These are phyloP conservation scores for Pocillopora damicornis DNA, from an alignment of 64 coral and sea anemone species.

Conservation along the genomic window DNA sequence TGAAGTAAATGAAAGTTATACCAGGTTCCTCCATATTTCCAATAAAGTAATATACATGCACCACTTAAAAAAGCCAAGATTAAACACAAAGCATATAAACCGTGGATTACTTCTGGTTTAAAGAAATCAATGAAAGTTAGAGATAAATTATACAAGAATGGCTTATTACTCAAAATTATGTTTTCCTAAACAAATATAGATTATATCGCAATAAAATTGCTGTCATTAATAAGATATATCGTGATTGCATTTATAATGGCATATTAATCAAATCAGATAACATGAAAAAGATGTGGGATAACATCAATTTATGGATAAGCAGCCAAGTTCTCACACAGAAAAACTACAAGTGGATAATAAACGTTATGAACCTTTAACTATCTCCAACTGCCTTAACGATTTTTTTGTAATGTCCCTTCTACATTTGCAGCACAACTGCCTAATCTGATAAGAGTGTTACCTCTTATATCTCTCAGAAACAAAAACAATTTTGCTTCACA, in stretches of 20 bases:
- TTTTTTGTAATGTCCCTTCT: slow-evolving; percentile 53
- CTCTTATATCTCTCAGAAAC: slow-evolving; percentile 18
- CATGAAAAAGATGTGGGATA: neutral
- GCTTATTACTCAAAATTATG: slow-evolving; percentile 18
- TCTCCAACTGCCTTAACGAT: slow-evolving; percentile 33
- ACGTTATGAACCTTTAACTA: slow-evolving; percentile 44
- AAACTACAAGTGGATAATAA: slow-evolving; percentile 19
- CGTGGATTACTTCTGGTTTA: slow-evolving; percentile 3
- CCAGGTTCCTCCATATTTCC: slow-evolving; percentile 34
- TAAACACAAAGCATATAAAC: slow-evolving; percentile 26
- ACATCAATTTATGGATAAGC: slow-evolving; percentile 17
- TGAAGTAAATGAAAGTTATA: slow-evolving; percentile 10
- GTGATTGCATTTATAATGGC: slow-evolving; percentile 48
- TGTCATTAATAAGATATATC: slow-evolving; percentile 44
- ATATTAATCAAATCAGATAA: slow-evolving; percentile 35
- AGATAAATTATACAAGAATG: slow-evolving; percentile 42
- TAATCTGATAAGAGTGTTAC: slow-evolving; percentile 30
- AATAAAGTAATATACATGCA: slow-evolving; percentile 22
- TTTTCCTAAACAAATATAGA: slow-evolving; percentile 47
- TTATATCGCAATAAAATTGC: slow-evolving; percentile 44
- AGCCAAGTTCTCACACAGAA: slow-evolving; percentile 33
- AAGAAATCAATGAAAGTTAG: slow-evolving; percentile 23
- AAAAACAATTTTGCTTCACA: slow-evolving; percentile 3
- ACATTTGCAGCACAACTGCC: slow-evolving; percentile 37
- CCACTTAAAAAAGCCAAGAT: slow-evolving; percentile 27